phyloP scores from a whole-genome alignment of 1,140 invertebrate species.

The Drosophila lowei region DNA sequence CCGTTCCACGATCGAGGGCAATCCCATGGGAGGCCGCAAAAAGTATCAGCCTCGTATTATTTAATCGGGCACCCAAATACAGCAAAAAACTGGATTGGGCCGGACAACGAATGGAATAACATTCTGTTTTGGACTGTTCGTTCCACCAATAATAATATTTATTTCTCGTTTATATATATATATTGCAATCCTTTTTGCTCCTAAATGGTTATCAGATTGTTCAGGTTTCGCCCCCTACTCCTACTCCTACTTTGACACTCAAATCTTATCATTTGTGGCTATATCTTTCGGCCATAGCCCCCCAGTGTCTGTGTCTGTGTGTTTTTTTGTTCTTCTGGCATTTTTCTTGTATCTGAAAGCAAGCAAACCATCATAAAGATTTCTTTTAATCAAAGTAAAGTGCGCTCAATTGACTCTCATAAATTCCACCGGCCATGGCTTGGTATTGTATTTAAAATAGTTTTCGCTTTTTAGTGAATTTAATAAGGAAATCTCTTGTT shows the following conservation, averaged over 20 bases:
- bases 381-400: conserved; percentile 70
- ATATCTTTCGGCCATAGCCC: conserved; percentile 22
- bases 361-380: conserved; percentile 61
- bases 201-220: no score
- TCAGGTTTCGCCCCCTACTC: background rate
- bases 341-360: conserved; percentile 45
- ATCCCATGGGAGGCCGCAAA: conserved; percentile 32
- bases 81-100: background rate
- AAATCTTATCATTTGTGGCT: conserved; percentile 31
- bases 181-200: background rate
- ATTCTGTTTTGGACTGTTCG: no score
- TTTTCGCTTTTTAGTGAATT: conserved; percentile 59
- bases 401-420: conserved; percentile 68
- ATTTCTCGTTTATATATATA: background rate
- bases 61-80: background rate
- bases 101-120: background rate
- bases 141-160: background rate
- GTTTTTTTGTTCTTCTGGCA: background rate
- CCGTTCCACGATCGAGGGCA: conserved; percentile 11
- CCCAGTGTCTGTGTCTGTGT: conserved; percentile 11
- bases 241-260: background rate
- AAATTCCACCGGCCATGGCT: conserved; percentile 38
- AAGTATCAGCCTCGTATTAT: conserved; percentile 12
- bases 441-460: conserved; percentile 48
- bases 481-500: conserved; percentile 78